Percentiles rank a stretch among this genome's conserved stretches.
Conservation (phyloP, 2,113 vertebrate genomes). For the Dolichotis patagonum region DNA sequence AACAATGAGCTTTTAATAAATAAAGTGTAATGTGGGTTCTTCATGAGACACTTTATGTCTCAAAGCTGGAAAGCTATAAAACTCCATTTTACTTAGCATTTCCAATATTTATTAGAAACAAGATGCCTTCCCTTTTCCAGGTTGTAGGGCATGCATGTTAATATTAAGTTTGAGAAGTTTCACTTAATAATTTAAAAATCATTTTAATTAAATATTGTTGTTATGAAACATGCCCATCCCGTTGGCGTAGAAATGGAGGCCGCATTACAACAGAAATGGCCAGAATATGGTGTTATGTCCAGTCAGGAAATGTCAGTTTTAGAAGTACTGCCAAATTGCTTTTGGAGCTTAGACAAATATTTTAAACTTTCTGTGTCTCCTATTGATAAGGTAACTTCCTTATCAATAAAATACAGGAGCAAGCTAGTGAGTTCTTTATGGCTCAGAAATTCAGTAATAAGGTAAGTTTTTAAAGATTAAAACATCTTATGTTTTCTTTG, state of each 20-base stretch:
- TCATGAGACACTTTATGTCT: constrained; percentile 47
- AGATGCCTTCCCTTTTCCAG: constrained; percentile 21
- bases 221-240: background rate
- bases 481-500: constrained; percentile 15
- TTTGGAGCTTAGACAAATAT: constrained; percentile 24
- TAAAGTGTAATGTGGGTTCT: constrained; percentile 19
- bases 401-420: constrained; percentile 22
- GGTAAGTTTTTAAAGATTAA: constrained; percentile 33
- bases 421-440: background rate
- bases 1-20: constrained; percentile 57
- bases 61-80: constrained; percentile 30
- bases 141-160: background rate
- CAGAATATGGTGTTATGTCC: background rate
- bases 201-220: constrained; percentile 48
- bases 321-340: background rate
- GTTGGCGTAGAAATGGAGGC: constrained; percentile 2
- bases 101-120: constrained; percentile 23
- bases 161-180: constrained; percentile 34
- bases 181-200: constrained; percentile 1
- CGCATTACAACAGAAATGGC: background rate
- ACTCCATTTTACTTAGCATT: constrained; percentile 1
- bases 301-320: background rate
- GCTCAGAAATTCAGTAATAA: constrained; percentile 43
- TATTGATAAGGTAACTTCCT: constrained; percentile 37
- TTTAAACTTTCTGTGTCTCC: constrained; percentile 31